phyloP scores from a whole-genome alignment of 1,140 invertebrate genomes.

The Manduca sexta region DNA sequence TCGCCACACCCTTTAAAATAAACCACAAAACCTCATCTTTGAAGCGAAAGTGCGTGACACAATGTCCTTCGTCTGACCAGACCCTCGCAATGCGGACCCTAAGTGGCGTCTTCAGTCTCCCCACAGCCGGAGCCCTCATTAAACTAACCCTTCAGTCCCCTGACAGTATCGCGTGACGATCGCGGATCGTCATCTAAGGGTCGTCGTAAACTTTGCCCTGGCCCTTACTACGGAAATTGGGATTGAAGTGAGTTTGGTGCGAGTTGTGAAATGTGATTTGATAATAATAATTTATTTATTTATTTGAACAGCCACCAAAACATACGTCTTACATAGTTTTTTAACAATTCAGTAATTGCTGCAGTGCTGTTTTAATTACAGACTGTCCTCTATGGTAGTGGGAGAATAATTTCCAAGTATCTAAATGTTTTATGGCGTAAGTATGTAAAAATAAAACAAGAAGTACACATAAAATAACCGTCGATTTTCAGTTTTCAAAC shows the following conservation, averaged over 20 bases:
- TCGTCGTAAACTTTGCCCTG: constrained; percentile 17
- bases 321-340: too few species aligned
- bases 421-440: too few species aligned
- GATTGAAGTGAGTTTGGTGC: not conserved
- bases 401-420: too few species aligned
- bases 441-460: too few species aligned
- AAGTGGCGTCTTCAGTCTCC: constrained; percentile 9
- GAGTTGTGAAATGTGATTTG: not conserved
- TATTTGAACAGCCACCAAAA: too few species aligned
- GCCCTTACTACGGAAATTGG: not conserved
- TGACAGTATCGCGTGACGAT: constrained; percentile 38
- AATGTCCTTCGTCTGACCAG: not conserved
- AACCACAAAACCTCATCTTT: too few species aligned
- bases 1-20: too few species aligned
- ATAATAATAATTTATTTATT: not conserved
- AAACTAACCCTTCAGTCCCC: constrained; percentile 33
- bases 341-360: too few species aligned
- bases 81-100: not conserved
- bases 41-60: not conserved
- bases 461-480: too few species aligned
- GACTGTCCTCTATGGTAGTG: too few species aligned
- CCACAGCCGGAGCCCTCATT: constrained; percentile 22
- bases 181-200: constrained; percentile 23
- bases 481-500: too few species aligned
- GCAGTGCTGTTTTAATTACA: too few species aligned